Evolutionary conservation across 2,888 invertebrate species (phyloP).

Genomic region (Ecliptopera silaceata): DNA sequence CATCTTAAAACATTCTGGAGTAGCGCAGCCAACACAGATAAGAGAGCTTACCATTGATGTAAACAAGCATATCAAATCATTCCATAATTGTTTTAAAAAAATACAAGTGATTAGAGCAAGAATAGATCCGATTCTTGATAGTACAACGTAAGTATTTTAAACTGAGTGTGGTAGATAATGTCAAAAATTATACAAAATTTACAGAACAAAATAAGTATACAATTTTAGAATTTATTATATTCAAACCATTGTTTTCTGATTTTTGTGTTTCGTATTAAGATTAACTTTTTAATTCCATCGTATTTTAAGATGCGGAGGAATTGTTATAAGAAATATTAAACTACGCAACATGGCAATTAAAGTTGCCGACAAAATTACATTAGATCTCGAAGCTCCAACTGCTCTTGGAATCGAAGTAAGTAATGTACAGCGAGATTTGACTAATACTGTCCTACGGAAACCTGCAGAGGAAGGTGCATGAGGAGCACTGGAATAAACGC

Average conservation of each 20-base stretch:
- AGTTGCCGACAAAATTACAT: slow-evolving; percentile 32
- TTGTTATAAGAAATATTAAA: slow-evolving; percentile 46
- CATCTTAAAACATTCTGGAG: slow-evolving; percentile 82
- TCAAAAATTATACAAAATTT: too few species aligned
- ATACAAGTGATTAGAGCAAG: slow-evolving; percentile 30
- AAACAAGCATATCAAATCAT: slow-evolving; percentile 34
- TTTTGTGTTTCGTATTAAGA: too few species aligned
- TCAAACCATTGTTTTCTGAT: too few species aligned
- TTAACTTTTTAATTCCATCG: background rate
- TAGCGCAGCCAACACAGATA: slow-evolving; percentile 83
- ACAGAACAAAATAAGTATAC: too few species aligned
- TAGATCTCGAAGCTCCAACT: background rate
- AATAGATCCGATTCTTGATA: slow-evolving; percentile 38
- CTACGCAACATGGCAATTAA: slow-evolving; percentile 42
- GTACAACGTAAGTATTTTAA: slow-evolving; percentile 41
- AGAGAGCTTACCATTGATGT: slow-evolving; percentile 40
- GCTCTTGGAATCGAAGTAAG: slow-evolving; percentile 1
- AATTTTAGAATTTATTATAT: too few species aligned
- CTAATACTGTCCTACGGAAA: too few species aligned
- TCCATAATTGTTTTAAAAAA: slow-evolving; percentile 5
- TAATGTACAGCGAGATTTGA: too few species aligned
- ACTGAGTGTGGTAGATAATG: too few species aligned
- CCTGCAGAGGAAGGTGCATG: too few species aligned
- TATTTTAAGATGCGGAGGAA: slow-evolving; percentile 54
- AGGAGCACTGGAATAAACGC: too few species aligned